Evolutionary conservation across 1,140 invertebrate genomes (phyloP).

Genomic region (Olivierus martensii): DNA sequence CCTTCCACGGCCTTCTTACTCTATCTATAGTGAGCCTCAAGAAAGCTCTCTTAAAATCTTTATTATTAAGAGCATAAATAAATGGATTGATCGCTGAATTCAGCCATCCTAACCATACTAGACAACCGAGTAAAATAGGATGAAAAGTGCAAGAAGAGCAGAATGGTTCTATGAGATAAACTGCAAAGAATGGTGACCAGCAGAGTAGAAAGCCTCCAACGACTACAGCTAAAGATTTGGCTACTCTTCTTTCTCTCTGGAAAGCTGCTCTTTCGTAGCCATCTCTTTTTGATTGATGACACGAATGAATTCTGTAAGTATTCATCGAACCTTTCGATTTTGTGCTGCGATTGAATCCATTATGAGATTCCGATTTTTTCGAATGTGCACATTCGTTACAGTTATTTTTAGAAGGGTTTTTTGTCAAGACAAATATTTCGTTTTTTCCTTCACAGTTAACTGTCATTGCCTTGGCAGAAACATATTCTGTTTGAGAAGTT

Average conservation of each 20-base stretch:
- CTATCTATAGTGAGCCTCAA: conserved; percentile 13
- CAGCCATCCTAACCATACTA: conserved; percentile 71
- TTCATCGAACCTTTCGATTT: not conserved
- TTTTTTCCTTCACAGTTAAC: not conserved
- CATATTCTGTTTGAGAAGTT: not conserved
- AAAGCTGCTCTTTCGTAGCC: conserved; percentile 21
- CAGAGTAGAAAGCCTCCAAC: conserved; percentile 83
- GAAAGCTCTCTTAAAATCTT: conserved; percentile 67
- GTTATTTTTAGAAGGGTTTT: not conserved
- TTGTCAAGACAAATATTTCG: not conserved
- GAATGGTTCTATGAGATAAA: conserved; percentile 67
- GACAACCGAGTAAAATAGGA: conserved; percentile 1
- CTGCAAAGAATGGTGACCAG: conserved; percentile 78
- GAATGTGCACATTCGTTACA: not conserved
- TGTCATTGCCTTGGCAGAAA: not conserved
- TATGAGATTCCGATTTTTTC: not conserved
- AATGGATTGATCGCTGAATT: conserved; percentile 81
- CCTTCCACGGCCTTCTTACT: no score
- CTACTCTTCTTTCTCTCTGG: conserved; percentile 62
- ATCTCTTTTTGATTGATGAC: conserved; percentile 7
- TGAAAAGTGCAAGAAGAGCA: conserved; percentile 51
- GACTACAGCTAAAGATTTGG: conserved; percentile 77
- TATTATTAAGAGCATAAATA: conserved; percentile 75
- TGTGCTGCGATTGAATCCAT: not conserved
- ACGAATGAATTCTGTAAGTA: not conserved